Evolutionary conservation across 2,888 invertebrate species (phyloP), one percentile per base, ranked within the genome.

Genomic region (Oligia strigilis): DNA sequence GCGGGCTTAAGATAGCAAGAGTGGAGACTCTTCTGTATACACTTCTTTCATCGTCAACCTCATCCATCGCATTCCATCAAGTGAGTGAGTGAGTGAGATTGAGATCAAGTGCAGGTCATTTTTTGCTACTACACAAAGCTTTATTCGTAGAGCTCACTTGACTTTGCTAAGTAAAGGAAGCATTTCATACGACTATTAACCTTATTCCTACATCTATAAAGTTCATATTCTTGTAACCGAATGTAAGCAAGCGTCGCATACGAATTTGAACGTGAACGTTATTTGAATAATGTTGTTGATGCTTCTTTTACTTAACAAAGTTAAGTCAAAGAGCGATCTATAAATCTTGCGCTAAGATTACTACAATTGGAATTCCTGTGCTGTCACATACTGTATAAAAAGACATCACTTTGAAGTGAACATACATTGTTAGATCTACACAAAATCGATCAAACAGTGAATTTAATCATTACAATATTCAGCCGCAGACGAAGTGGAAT

Each of bases 381-480:
- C 65, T 81, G 58, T 70, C 19, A 0, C 13, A 36, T 83, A 60
- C 65, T 52, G 49, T 58, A 8, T 62, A 13, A 0, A 58, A 58
- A 36, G 23, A 52, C 29, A 2, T 23, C 23, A 58, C 23, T 19
- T 43, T 29, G 23, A 75, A 69, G n/a, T 60, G 19, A 69, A 72
- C 40, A 75, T 3, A 65, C 46, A 52, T 64, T 64, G 69, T 19
- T 4, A 77, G 23, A 65, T 82, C 23, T 58, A 52, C 17, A 76
- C 23, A 64, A 55, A 65, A 17, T 79, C 11, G 11, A 36, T 29
- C n/a, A 43, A 66, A n/a, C 6, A 46, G 52, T 79, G 43, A 77
- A 52, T 29, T 23, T 46, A 75, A 19, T 11, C 8, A 29, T 40
- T 29, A 49, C 13, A 6, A 46, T n/a, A 40, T 43, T 36, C 36